Evolutionary conservation across 1,140 invertebrate genomes (phyloP).

Genomic region (Thereuonema tuberculata): DNA sequence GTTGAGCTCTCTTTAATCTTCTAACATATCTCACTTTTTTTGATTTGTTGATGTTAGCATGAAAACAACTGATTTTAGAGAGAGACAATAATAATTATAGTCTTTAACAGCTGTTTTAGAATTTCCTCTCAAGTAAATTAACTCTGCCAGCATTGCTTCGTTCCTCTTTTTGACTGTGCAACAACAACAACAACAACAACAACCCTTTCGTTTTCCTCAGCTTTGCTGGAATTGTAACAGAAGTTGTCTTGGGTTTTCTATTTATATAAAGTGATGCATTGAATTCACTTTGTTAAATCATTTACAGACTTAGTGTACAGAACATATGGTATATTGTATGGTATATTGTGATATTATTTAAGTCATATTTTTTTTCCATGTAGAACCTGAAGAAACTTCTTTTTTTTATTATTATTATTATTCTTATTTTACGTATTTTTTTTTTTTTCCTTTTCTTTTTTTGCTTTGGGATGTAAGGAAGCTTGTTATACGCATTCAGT

Average conservation of each 20-base stretch:
- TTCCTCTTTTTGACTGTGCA: background rate
- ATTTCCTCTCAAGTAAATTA: background rate
- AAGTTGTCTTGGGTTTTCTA: background rate
- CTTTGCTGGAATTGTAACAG: background rate
- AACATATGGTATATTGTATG: slow-evolving; percentile 1
- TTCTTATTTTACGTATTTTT: no score
- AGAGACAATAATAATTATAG: background rate
- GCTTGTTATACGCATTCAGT: background rate
- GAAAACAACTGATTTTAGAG: background rate
- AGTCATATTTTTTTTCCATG: background rate
- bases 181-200: background rate
- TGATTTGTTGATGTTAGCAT: slow-evolving; percentile 3
- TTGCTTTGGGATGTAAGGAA: background rate
- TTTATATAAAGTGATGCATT: background rate
- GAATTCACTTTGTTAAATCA: background rate
- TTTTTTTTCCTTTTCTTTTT: no score
- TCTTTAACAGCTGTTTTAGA: background rate
- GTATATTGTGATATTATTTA: slow-evolving; percentile 4
- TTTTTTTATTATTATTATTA: no score
- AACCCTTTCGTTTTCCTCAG: background rate
- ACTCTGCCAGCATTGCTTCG: background rate
- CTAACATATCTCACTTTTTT: slow-evolving; percentile 1
- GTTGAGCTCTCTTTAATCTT: background rate
- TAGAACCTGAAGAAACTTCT: background rate
- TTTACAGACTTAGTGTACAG: slow-evolving; percentile 1